These are phyloP conservation scores for Portevinia maculata DNA, from an alignment of 2,888 invertebrate genomes.

Conservation along the genomic window DNA sequence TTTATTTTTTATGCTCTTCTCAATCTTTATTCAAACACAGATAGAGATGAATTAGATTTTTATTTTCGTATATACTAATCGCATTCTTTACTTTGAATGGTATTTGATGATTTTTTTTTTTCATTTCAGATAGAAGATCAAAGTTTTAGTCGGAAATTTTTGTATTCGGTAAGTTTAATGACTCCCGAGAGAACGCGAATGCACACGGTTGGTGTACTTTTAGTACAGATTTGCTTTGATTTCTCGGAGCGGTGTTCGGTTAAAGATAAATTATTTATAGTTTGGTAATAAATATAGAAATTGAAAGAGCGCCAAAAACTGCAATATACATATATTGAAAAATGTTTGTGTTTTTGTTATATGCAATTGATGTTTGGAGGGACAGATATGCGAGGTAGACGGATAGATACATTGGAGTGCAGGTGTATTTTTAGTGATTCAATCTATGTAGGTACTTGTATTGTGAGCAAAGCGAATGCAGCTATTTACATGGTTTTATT, in stretches of 20 bases:
- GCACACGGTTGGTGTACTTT: too few relatives aligned
- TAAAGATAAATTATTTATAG: conserved; percentile 58
- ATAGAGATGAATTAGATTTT: conserved; percentile 21
- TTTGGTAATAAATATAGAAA: conserved; percentile 63
- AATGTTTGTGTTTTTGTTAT: conserved; percentile 10
- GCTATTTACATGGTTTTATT: not conserved
- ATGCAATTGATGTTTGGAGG: conserved; percentile 14
- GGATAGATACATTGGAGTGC: conserved; percentile 22
- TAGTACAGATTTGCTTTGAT: too few relatives aligned
- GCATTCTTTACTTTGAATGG: conserved; percentile 1
- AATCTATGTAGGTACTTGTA: not conserved
- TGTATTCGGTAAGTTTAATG: conserved; percentile 74
- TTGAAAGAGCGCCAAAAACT: conserved; percentile 70
- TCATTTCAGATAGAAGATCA: conserved; percentile 65
- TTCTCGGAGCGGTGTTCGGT: conserved; percentile 2
- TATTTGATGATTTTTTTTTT: conserved; percentile 18
- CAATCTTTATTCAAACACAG: conserved; percentile 36
- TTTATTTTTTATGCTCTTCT: too few relatives aligned
- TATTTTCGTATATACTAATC: conserved; percentile 29
- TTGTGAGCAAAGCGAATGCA: conserved; percentile 25
- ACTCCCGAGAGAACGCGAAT: conserved; percentile 25
- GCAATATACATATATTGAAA: conserved; percentile 44
- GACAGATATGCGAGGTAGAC: not conserved
- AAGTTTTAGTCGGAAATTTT: conserved; percentile 66
- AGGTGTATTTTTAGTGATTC: conserved; percentile 21